Base-by-base conservation (phyloP, 2,888 invertebrate genomes). In the Imbricaverruca yamaguchii region DNA sequence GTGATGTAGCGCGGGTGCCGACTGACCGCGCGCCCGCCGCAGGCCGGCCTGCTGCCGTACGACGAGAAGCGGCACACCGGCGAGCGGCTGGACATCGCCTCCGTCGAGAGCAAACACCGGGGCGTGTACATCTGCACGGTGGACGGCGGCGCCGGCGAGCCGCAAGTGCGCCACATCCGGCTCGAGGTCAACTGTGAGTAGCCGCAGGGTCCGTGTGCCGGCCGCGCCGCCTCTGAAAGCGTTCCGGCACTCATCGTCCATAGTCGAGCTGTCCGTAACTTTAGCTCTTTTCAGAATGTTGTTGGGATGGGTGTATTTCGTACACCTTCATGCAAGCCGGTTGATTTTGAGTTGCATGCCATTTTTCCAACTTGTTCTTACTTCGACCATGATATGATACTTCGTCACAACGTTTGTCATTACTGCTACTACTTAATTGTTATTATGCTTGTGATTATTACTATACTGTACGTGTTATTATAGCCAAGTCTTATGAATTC, bases 101-200 rank as follows among this genome's bases (percentile, higher is more conserved):
- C 67, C 39, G 67, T 67, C 13, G 39, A 67, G 67, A 23, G 67
- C 67, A 15, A 11, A 3, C 67, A 67, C 67, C 13, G 12, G 25
- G 67, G 67, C 25, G 25, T 39, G 25, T 67, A 67, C 67, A 10
- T 25, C 67, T 67, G 67, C 25, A 67, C 67, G 11, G 67, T 15
- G 8, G 67, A 67, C 25, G 39, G 39, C 67, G 67, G 67, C 39
- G 67, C 39, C 25, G 39, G 67, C 25, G 10, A 25, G 12, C 67
- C 67, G 13, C 25, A 3, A 6, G 39, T 15, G 25, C 8, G 15
- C 13, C 67, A 67, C 13, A 67, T 67, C 39, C 25, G 39, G 7
- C 67, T 67, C 11, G 67, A 67, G 67, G 39, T 67, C 67, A 67
- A 67, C 67, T 67, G 67, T 67, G 39, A 67, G 67, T 67, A 2